Percentiles rank a stretch among this genome's conserved stretches.
These are phyloP conservation scores for Enteromius fasciolatus DNA, from an alignment of 2,797 vertebrate species.

Conservation along the genomic window DNA sequence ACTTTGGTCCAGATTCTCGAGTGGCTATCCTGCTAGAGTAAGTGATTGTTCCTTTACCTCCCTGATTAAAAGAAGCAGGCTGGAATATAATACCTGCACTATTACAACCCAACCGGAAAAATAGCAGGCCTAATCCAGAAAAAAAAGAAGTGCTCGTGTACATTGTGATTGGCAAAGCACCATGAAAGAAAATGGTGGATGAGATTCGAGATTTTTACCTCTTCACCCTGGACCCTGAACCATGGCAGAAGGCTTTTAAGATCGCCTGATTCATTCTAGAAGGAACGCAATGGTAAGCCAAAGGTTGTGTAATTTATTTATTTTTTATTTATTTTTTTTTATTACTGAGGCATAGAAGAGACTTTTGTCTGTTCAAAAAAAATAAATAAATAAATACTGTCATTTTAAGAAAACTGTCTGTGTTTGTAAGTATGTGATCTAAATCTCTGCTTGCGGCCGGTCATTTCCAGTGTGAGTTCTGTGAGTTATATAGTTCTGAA, in stretches of 20 bases:
- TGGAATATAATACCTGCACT: slow-evolving; percentile 67
- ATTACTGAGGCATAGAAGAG: slow-evolving; percentile 23
- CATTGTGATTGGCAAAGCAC: slow-evolving; percentile 47
- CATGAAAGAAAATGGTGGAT: slow-evolving; percentile 33
- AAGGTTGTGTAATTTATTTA: slow-evolving; percentile 3
- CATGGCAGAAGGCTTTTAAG: slow-evolving; percentile 27
- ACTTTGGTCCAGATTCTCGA: slow-evolving; percentile 53
- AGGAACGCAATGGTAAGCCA: neutral
- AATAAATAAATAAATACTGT: neutral
- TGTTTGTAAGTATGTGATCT: slow-evolving; percentile 16
- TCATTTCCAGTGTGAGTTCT: neutral
- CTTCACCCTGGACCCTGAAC: neutral
- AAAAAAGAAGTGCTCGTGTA: slow-evolving; percentile 39
- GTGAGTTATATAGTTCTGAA: too few species aligned
- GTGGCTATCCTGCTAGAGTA: slow-evolving; percentile 65
- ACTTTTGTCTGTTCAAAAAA: slow-evolving; percentile 24
- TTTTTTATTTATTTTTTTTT: neutral
- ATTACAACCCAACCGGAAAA: slow-evolving; percentile 71
- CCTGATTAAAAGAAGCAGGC: slow-evolving; percentile 78
- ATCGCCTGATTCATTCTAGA: slow-evolving; percentile 24
- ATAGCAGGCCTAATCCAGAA: slow-evolving; percentile 42
- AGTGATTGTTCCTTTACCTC: slow-evolving; percentile 75
- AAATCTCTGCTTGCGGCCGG: neutral
- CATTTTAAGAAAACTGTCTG: slow-evolving; percentile 9
- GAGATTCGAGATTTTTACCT: slow-evolving; percentile 33